Evolutionary conservation across 2,888 invertebrate genomes (phyloP).

Genomic region (Drosophila atroscutellata): DNA sequence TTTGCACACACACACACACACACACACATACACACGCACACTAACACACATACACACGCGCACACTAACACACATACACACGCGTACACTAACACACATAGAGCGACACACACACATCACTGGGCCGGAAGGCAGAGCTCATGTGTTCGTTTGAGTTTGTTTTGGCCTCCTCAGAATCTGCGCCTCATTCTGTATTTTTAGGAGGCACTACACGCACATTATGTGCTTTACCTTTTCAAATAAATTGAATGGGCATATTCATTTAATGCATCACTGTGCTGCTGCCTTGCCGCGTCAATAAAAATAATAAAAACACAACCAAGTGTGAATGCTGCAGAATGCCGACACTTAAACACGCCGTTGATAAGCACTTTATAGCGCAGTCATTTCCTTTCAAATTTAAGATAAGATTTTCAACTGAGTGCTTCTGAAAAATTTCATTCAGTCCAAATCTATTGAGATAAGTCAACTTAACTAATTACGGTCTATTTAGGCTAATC

Average conservation of each 20-base stretch:
- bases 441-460: background rate
- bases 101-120: slow-evolving; percentile 9
- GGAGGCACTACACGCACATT: slow-evolving; percentile 68
- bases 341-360: slow-evolving; percentile 13
- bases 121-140: slow-evolving; percentile 52
- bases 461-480: background rate
- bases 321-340: slow-evolving; percentile 6
- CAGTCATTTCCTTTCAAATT: slow-evolving; percentile 8
- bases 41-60: slow-evolving; percentile 3
- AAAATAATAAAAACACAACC: slow-evolving; percentile 22
- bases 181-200: slow-evolving; percentile 54
- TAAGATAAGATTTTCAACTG: background rate
- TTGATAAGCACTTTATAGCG: slow-evolving; percentile 26
- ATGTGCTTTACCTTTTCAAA: slow-evolving; percentile 58
- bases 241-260: slow-evolving; percentile 62
- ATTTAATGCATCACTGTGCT: slow-evolving; percentile 48
- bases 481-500: background rate
- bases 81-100: background rate
- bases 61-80: slow-evolving; percentile 10
- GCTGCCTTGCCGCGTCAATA: background rate
- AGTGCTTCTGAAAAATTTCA: background rate
- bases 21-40: slow-evolving; percentile 33
- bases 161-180: slow-evolving; percentile 55
- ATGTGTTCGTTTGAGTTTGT: slow-evolving; percentile 33
- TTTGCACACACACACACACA: slow-evolving; percentile 34